Evolutionary conservation across 2,888 invertebrate species (phyloP).

Genomic region (Linyphia triangularis): DNA sequence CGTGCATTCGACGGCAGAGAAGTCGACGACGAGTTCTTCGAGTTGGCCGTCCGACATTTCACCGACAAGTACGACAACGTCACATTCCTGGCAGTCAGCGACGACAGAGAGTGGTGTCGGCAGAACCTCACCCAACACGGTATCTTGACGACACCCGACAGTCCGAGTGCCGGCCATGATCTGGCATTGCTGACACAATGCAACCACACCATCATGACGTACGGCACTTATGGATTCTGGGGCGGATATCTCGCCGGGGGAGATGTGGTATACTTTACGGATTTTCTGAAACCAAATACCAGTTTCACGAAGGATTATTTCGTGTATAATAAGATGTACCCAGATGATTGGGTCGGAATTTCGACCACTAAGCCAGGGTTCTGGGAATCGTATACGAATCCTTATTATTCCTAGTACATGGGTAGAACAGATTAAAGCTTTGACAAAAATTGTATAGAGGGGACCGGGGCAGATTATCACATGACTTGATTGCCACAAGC

Average conservation of each 20-base stretch:
- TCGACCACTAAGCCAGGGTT: conserved; percentile 54
- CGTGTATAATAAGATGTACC: conserved; percentile 65
- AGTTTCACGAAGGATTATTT: conserved; percentile 24
- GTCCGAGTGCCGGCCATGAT: conserved; percentile 46
- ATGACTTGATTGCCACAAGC: too few species aligned
- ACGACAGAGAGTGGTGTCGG: conserved; percentile 68
- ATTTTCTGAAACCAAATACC: conserved; percentile 64
- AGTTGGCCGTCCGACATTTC: conserved; percentile 57
- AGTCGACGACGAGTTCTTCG: conserved; percentile 60
- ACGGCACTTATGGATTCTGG: conserved; percentile 74
- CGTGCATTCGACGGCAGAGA: conserved; percentile 58
- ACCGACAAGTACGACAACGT: conserved; percentile 39
- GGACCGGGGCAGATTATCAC: too few species aligned
- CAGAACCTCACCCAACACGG: conserved; percentile 24
- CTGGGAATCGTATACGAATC: conserved; percentile 67
- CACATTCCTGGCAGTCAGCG: conserved; percentile 68
- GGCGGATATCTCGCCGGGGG: conserved; percentile 66
- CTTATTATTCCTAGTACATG: background rate
- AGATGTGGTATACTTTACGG: conserved; percentile 59
- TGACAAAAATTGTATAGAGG: too few species aligned
- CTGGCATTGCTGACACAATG: conserved; percentile 55
- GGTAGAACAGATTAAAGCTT: too few species aligned
- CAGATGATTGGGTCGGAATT: conserved; percentile 63
- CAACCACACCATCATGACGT: conserved; percentile 73
- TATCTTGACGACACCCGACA: conserved; percentile 45